Evolutionary conservation across 2,888 invertebrate genomes (phyloP).

Genomic region (Lottia gigantea): DNA sequence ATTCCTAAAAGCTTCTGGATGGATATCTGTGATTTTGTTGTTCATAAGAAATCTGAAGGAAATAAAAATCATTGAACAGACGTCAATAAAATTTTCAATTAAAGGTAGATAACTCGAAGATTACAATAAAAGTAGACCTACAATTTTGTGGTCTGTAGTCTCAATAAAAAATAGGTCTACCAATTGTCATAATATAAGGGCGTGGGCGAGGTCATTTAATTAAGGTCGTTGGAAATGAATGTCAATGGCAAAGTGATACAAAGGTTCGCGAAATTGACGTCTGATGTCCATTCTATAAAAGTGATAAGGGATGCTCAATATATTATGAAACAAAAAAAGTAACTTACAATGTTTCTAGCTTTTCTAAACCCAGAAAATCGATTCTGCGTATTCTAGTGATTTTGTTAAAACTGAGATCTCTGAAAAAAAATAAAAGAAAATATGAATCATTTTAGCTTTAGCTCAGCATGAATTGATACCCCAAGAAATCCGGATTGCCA

Average conservation of each 20-base stretch:
- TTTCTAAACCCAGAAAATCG: slow-evolving; percentile 15
- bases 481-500: too few relatives aligned
- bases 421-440: slow-evolving; percentile 17
- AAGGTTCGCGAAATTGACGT: too few relatives aligned
- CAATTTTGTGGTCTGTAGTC: too few relatives aligned
- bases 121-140: too few relatives aligned
- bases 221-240: too few relatives aligned
- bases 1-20: slow-evolving; percentile 21
- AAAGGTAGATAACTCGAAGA: too few relatives aligned
- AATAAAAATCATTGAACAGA: slow-evolving; percentile 5
- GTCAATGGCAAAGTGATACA: too few relatives aligned
- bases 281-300: too few relatives aligned
- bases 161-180: too few relatives aligned
- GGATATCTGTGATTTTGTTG: slow-evolving; percentile 22
- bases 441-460: not conserved
- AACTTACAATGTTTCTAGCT: slow-evolving; percentile 21
- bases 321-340: not conserved
- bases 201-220: too few relatives aligned
- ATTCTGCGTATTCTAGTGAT: slow-evolving; percentile 11
- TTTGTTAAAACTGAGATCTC: slow-evolving; percentile 5
- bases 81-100: not conserved
- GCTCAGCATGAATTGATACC: not conserved
- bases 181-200: too few relatives aligned
- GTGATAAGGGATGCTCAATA: too few relatives aligned
- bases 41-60: slow-evolving; percentile 27